phyloP scores from a whole-genome alignment of 2,113 vertebrate species.

The Trematocara marginatum region DNA sequence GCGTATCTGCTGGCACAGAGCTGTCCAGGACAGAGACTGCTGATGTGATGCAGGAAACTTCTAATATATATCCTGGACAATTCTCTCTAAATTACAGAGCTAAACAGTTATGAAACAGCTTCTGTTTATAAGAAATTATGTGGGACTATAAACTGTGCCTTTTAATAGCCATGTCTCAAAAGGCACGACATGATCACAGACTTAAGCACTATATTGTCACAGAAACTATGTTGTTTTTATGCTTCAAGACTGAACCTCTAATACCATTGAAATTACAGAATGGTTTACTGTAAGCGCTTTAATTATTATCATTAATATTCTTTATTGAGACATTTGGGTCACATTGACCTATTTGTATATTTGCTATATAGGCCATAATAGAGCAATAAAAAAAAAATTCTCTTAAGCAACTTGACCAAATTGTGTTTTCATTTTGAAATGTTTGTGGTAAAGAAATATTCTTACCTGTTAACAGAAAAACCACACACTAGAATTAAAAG shows the following conservation, averaged over 20 bases:
- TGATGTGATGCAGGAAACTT: neutral
- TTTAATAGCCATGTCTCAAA: neutral
- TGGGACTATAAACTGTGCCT: neutral
- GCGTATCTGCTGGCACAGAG: neutral
- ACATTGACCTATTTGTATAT: slow-evolving; percentile 25
- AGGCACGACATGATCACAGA: neutral
- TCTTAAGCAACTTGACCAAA: neutral
- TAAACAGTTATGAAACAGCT: neutral
- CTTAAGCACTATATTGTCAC: slow-evolving; percentile 33
- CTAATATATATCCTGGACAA: neutral
- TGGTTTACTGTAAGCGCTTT: slow-evolving; percentile 18
- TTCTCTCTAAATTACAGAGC: neutral
- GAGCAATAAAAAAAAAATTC: slow-evolving; percentile 36
- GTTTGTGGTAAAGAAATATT: neutral
- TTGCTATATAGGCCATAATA: neutral
- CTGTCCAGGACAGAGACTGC: neutral
- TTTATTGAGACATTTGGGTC: slow-evolving; percentile 20
- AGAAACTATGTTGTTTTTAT: neutral
- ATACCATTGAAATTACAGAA: neutral
- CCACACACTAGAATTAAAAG: neutral
- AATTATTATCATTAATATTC: slow-evolving; percentile 19
- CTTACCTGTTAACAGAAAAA: neutral
- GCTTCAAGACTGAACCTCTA: neutral
- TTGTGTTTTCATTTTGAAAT: neutral
- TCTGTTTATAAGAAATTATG: neutral